A percentile compares a stretch with the other conserved stretches of the same genome.
Evolutionary conservation across 1,140 invertebrate species (phyloP).

Genomic region (Cyclina sinensis): DNA sequence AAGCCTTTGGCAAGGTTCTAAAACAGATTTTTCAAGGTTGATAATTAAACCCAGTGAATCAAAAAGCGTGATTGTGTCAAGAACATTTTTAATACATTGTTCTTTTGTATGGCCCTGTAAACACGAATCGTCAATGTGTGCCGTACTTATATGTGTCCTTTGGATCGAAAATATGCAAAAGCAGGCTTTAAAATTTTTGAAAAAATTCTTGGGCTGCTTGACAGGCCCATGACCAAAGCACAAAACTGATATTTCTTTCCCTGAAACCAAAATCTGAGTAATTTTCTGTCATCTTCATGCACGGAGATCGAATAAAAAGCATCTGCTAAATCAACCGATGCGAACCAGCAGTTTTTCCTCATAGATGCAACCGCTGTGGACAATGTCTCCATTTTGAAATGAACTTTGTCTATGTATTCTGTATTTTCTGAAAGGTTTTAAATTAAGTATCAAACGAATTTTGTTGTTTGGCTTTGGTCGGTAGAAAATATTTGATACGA

Average conservation of each 20-base stretch:
- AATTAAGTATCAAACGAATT: constrained; percentile 25
- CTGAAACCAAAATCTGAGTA: background rate
- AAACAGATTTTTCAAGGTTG: background rate
- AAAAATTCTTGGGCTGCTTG: background rate
- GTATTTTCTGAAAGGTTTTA: constrained; percentile 32
- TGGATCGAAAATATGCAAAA: constrained; percentile 2
- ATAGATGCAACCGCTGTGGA: constrained; percentile 8
- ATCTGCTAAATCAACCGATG: constrained; percentile 23
- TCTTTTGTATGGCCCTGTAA: too few species aligned
- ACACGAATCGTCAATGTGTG: too few species aligned
- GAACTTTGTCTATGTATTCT: constrained; percentile 22
- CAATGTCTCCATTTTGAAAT: constrained; percentile 33
- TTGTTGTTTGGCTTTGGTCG: constrained; percentile 26
- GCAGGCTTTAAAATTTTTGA: constrained; percentile 8
- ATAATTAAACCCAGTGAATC: background rate
- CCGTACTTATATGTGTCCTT: background rate
- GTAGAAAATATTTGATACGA: too few species aligned
- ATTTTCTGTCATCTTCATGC: constrained; percentile 2
- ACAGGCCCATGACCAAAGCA: background rate
- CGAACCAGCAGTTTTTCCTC: constrained; percentile 31
- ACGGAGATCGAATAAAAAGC: constrained; percentile 25
- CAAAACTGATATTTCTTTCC: background rate
- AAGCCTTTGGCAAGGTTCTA: background rate
- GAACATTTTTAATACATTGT: background rate
- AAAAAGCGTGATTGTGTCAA: background rate